phyloP scores from a whole-genome alignment of 2,113 vertebrate genomes.

The Elgaria multicarinata region DNA sequence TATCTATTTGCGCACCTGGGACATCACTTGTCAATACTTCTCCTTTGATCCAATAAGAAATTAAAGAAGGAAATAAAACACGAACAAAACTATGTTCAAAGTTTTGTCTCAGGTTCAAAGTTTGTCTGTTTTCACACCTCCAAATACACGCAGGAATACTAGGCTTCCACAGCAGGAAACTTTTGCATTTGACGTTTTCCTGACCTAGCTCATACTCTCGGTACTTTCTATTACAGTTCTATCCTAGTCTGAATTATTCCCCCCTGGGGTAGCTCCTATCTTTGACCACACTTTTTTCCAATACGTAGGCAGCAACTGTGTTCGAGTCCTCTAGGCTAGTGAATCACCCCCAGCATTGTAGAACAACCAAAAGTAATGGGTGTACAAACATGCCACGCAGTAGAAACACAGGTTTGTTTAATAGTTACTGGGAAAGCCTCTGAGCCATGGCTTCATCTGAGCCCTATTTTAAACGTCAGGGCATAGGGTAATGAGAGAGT shows the following conservation, averaged over 20 bases:
- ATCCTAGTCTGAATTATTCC: background rate
- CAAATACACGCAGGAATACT: background rate
- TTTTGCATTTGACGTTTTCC: background rate
- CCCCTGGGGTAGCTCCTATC: background rate
- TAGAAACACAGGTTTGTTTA: background rate
- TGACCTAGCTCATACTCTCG: too few species aligned
- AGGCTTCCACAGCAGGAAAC: background rate
- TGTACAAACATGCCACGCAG: background rate
- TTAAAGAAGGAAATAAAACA: background rate
- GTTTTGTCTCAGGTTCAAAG: background rate
- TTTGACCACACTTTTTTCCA: background rate
- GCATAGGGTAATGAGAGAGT: background rate
- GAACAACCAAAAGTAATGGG: background rate
- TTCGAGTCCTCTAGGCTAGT: background rate
- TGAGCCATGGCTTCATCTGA: background rate
- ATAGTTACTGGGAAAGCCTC: background rate
- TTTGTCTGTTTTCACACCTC: background rate
- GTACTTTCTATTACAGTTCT: background rate
- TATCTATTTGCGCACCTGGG: background rate
- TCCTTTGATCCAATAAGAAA: background rate
- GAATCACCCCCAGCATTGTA: too few species aligned
- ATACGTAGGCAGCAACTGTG: background rate
- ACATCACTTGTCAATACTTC: background rate
- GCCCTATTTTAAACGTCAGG: background rate
- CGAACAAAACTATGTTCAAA: conserved; percentile 3